Evolutionary conservation across 2,113 vertebrate species (phyloP).

Genomic region (Heptranchias perlo): DNA sequence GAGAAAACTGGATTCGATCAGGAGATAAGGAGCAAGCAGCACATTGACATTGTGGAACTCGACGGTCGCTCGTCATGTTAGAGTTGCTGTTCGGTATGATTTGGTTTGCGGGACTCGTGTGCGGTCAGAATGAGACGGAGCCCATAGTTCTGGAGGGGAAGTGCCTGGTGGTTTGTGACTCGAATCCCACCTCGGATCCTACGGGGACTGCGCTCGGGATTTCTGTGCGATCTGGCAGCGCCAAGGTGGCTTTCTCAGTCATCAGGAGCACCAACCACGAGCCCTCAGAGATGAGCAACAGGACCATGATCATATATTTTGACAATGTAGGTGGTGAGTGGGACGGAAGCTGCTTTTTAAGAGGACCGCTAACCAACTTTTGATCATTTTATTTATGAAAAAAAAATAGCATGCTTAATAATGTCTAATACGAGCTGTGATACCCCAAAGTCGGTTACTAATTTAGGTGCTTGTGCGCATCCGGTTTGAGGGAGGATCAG

Average conservation of each 20-base stretch:
- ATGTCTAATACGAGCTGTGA: neutral
- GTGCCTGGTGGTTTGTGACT: conserved; percentile 93
- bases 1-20: conserved; percentile 18
- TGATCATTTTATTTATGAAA: neutral
- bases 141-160: no score
- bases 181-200: conserved; percentile 86
- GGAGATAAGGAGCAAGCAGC: conserved; percentile 26
- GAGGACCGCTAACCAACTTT: no score
- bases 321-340: conserved; percentile 66
- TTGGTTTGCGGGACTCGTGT: conserved; percentile 66
- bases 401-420: neutral
- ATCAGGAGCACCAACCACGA: conserved; percentile 96
- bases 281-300: conserved; percentile 97
- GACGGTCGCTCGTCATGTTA: conserved; percentile 56
- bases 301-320: conserved; percentile 94
- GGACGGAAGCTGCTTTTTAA: neutral
- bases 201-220: conserved; percentile 89
- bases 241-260: conserved; percentile 91
- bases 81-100: conserved; percentile 64
- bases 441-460: neutral
- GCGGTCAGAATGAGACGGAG: conserved; percentile 89
- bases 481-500: neutral
- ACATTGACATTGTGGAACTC: neutral
- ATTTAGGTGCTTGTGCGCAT: neutral
- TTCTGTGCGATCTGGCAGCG: conserved; percentile 88